Evolutionary conservation across 2,888 invertebrate genomes (phyloP), one percentile per base, ranked within the genome.

Genomic region (Eudemis profundana): DNA sequence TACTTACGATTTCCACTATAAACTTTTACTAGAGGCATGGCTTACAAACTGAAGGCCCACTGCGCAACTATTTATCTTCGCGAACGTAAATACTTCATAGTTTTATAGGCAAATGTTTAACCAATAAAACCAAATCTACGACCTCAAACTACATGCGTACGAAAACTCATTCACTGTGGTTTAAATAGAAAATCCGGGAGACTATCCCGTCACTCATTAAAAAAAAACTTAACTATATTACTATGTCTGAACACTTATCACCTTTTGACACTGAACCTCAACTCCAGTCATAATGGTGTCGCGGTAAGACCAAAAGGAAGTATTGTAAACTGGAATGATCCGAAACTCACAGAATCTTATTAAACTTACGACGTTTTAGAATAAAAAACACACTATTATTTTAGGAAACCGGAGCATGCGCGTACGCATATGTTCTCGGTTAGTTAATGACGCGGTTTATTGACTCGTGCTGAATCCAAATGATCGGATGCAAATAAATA

Each of bases 131-230:
- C 4, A 36, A 36, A 36, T 36, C 36, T 15, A 42, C 42, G 15
- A 42, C 17, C 15, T 15, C 7, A 40, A 14, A 42, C 15, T 44
- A 19, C 10, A 19, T 19, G 3, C 8, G 2, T 44, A 19, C 17
- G 3, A 15, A n/a, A 19, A 19, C 19, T 44, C 1, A 44, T 46
- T 21, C 4, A 21, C 1, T 10, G 49, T 29, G 23, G 15, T 49
- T 15, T 17, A 61, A 50, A 61, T 61, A 61, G 60, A 42, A 42
- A 21, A 61, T 29, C 50, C 40, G 60, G 60, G 50, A 61, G 60
- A 33, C 19, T 21, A 46, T 46, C 21, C 17, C 4, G 21, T 4
- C 2, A 5, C 8, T 10, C 33, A 23, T 23, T 2, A 17, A 10
- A 19, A 44, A 44, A 44, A 4, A 44, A 19, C 44, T 3, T 44